A percentile compares a stretch with the other conserved stretches of the same genome.
These are phyloP conservation scores for Chymomyza fuscimana DNA, from an alignment of 2,888 invertebrate species.

Conservation along the genomic window DNA sequence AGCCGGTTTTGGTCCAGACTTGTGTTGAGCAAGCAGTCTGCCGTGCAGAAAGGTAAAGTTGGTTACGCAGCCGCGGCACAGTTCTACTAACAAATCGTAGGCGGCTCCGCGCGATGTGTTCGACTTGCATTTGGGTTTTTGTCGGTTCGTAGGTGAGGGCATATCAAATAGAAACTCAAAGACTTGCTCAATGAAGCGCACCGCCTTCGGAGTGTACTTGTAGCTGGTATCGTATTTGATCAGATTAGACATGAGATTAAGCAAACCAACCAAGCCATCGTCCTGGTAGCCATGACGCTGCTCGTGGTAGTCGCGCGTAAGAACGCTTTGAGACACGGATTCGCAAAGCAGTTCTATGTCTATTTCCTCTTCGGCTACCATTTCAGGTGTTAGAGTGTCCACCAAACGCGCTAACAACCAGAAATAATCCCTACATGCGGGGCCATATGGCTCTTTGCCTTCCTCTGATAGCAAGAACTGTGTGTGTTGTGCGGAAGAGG, in stretches of 20 bases:
- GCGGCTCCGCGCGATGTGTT: constrained; percentile 93
- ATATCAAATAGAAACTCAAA: constrained; percentile 94
- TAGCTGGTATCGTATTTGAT: constrained; percentile 93
- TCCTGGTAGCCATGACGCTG: constrained; percentile 91
- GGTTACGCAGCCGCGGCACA: constrained; percentile 90
- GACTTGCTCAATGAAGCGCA: constrained; percentile 82
- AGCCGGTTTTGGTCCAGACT: constrained; percentile 89
- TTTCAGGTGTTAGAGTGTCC: constrained; percentile 90
- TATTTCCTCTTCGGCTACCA: constrained; percentile 82
- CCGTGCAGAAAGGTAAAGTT: constrained; percentile 92
- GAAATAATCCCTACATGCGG: constrained; percentile 96
- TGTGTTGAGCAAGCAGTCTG: constrained; percentile 92
- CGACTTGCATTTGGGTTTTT: constrained; percentile 96
- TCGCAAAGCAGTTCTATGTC: constrained; percentile 88
- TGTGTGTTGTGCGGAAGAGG: constrained; percentile 79
- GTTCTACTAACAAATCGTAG: constrained; percentile 93
- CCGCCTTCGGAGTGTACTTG: constrained; percentile 89
- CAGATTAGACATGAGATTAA: constrained; percentile 92
- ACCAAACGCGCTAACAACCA: constrained; percentile 94
- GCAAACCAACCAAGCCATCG: constrained; percentile 92
- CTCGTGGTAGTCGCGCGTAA: constrained; percentile 90
- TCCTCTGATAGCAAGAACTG: constrained; percentile 77
- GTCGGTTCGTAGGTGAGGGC: constrained; percentile 90
- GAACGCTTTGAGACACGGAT: constrained; percentile 87
- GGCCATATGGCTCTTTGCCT: constrained; percentile 96